Base-by-base conservation (phyloP, 2,888 invertebrate genomes). In the Mythimna vitellina region DNA sequence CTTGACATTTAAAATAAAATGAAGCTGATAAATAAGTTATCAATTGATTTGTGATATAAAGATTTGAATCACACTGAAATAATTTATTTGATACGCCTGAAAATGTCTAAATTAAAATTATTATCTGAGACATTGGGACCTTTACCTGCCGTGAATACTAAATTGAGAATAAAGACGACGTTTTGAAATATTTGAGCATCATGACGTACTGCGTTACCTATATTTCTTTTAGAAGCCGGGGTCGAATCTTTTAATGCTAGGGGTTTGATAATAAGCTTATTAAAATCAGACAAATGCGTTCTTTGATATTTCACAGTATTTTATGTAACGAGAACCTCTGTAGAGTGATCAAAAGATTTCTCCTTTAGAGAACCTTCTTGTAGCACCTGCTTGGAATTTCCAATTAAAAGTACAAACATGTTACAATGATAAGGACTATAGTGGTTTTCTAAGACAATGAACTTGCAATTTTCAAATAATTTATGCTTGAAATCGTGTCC, bases 251-350 rank as follows among this genome's bases (percentile, higher is more conserved):
- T 46, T 68, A 80, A 69, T 10, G 38, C 22, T 14, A 46, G 63
- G 62, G 61, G 35, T 64, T 69, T 61, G 32, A 63, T 71, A 73
- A 63, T 76, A 74, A 76, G 68, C 73, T 63, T 74, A 77, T 78
- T 76, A 74, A 63, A 78, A 66, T 68, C 64, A 70, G 49, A 78
- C 72, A 72, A 73, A 70, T n/a, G 51, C 53, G 53, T 63, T 10
- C 66, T 76, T 78, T 76, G 63, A 76, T 72, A 80, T 70, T 64
- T 65, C 29, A 42, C 73, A 65, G 63, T 70, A 70, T 76, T 81
- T 81, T 61, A 8, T 14, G 20, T 53, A 74, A 74, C 72, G 63
- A 78, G 57, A 62, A 69, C 32, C 54, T 60, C 49, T 64, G 22
- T 51, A 62, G 38, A 69, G 61, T 54, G 61, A 76, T 79, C 76